Conservation (phyloP, 2,113 vertebrate genomes). For the Carassius carassius region DNA sequence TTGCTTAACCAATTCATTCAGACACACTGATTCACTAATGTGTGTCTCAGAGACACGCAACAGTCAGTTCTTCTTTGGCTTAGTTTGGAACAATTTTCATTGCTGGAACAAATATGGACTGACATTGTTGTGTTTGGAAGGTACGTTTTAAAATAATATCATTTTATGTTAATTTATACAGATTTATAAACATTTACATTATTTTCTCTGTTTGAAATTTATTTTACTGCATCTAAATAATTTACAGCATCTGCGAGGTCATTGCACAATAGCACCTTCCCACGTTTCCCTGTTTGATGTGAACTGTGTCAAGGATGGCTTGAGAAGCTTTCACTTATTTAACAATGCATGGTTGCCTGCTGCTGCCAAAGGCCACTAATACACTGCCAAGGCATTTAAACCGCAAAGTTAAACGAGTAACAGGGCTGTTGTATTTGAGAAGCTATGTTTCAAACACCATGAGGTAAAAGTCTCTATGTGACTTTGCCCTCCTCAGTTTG, state of each 20-base stretch:
- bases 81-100: not conserved
- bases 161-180: not conserved
- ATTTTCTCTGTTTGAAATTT: not conserved
- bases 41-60: not conserved
- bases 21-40: not conserved
- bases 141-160: not conserved
- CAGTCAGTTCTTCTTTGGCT: not conserved
- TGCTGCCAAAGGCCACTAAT: not conserved
- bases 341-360: not conserved
- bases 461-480: constrained; percentile 14
- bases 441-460: constrained; percentile 2
- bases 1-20: too few relatives aligned
- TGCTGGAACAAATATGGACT: not conserved
- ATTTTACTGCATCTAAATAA: not conserved
- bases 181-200: not conserved
- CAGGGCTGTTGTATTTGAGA: constrained; percentile 18
- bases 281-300: not conserved
- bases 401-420: constrained; percentile 13
- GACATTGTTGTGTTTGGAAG: not conserved
- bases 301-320: constrained; percentile 2
- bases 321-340: constrained; percentile 9
- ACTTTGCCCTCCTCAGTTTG: constrained; percentile 23
- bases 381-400: constrained; percentile 29
- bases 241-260: not conserved
- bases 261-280: not conserved